These are phyloP conservation scores for Rhinatrema bivittatum DNA, from an alignment of 2,797 vertebrate genomes.

Conservation along the genomic window DNA sequence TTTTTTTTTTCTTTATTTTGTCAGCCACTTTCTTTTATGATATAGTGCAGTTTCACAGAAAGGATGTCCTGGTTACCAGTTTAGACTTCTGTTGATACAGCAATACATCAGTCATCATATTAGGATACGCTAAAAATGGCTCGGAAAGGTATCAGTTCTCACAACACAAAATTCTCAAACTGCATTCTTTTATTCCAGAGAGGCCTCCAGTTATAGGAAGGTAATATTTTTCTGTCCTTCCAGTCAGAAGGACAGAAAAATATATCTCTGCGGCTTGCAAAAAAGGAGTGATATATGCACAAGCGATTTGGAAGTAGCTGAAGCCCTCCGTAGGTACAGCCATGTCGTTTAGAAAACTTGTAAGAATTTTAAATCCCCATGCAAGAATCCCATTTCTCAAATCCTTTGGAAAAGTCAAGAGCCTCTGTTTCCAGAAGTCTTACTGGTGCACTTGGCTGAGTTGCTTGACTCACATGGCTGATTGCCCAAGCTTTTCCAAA, in stretches of 20 bases:
- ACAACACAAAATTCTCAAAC: slow-evolving; percentile 12
- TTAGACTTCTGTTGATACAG: slow-evolving; percentile 10
- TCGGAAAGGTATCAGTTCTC: slow-evolving; percentile 8
- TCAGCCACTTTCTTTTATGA: background rate
- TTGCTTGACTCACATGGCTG: too few relatives aligned
- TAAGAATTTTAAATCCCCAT: background rate
- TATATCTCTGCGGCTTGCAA: slow-evolving; percentile 3
- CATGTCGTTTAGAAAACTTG: background rate
- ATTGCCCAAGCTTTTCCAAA: too few relatives aligned
- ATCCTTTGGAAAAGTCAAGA: background rate
- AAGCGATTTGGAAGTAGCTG: background rate
- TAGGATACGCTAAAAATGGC: slow-evolving; percentile 2
- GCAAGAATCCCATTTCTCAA: background rate
- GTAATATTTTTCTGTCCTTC: slow-evolving; percentile 5
- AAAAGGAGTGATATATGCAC: slow-evolving; percentile 1
- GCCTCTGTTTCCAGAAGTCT: too few relatives aligned
- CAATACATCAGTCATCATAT: slow-evolving; percentile 6
- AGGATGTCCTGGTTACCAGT: slow-evolving; percentile 1
- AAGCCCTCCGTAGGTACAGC: background rate
- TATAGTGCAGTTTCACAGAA: background rate
- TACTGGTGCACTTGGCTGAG: too few relatives aligned
- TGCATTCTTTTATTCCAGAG: slow-evolving; percentile 7
- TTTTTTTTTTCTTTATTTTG: too few relatives aligned
- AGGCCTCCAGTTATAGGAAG: slow-evolving; percentile 1
- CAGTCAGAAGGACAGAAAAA: too few relatives aligned